Conservation (phyloP, 2,113 vertebrate genomes). For the Anhinga anhinga region DNA sequence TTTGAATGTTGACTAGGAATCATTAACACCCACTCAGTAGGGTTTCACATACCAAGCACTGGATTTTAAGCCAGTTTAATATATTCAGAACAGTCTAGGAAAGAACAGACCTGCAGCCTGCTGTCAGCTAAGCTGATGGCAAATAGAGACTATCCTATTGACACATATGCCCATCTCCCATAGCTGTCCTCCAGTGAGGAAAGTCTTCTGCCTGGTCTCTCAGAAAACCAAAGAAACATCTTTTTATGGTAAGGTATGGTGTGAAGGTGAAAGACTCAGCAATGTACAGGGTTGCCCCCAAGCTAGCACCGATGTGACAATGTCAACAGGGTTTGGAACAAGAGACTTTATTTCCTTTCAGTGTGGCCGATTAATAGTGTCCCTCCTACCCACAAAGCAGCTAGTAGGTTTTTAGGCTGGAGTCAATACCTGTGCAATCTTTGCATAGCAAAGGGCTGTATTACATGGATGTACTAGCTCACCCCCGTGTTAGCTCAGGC, state of each 20-base stretch:
- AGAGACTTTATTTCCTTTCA: background rate
- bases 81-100: background rate
- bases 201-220: background rate
- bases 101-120: background rate
- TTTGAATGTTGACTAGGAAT: background rate
- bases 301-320: background rate
- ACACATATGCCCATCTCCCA: background rate
- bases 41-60: background rate
- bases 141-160: background rate
- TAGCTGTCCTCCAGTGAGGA: background rate
- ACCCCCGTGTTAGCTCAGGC: fast-evolving
- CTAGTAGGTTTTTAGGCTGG: background rate
- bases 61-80: background rate
- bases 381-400: no score
- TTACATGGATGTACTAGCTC: background rate
- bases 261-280: background rate
- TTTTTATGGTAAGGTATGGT: background rate
- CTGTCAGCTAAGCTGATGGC: background rate
- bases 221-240: background rate
- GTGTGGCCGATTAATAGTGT: fast-evolving
- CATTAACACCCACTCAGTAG: background rate
- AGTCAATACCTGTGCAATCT: background rate
- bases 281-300: background rate
- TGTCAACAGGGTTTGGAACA: background rate
- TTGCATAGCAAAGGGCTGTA: background rate